Percentiles rank a stretch among this genome's conserved stretches.
Evolutionary conservation across 2,113 vertebrate genomes (phyloP).

Genomic region (Glareola pratincola): DNA sequence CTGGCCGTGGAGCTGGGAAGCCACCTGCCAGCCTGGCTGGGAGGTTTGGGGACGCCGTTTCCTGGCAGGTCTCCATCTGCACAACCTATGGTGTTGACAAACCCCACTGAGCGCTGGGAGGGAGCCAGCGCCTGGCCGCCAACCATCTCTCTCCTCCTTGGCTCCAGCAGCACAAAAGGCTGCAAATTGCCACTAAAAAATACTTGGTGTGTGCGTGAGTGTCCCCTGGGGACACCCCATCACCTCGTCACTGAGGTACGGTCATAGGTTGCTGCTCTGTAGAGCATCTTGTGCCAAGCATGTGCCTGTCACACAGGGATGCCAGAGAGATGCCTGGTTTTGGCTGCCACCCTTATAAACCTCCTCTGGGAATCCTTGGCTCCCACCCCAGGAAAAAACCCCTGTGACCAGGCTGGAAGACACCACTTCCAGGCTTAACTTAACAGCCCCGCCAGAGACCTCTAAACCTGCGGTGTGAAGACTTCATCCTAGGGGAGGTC

Average conservation of each 20-base stretch:
- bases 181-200: not conserved
- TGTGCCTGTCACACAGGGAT: not conserved
- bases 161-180: conserved; percentile 6
- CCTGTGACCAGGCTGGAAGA: not conserved
- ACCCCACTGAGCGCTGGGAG: conserved; percentile 9
- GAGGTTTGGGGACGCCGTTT: not conserved
- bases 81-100: conserved; percentile 42
- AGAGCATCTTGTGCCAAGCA: not conserved
- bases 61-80: conserved; percentile 29
- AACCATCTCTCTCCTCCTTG: not conserved
- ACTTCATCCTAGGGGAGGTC: not conserved
- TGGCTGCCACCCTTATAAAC: not conserved
- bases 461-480: not conserved
- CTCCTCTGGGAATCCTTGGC: not conserved
- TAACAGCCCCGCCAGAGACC: not conserved
- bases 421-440: not conserved
- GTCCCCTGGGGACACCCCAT: not conserved
- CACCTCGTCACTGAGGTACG: fast-evolving
- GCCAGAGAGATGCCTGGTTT: not conserved
- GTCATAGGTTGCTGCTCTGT: not conserved
- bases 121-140: not conserved
- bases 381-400: not conserved
- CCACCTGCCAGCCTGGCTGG: conserved; percentile 46
- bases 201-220: fast-evolving
- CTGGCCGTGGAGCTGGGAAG: not conserved